A percentile compares a stretch with the other conserved stretches of the same genome.
These are phyloP conservation scores for Lates calcarifer DNA, from an alignment of 2,113 vertebrate species.

Conservation along the genomic window DNA sequence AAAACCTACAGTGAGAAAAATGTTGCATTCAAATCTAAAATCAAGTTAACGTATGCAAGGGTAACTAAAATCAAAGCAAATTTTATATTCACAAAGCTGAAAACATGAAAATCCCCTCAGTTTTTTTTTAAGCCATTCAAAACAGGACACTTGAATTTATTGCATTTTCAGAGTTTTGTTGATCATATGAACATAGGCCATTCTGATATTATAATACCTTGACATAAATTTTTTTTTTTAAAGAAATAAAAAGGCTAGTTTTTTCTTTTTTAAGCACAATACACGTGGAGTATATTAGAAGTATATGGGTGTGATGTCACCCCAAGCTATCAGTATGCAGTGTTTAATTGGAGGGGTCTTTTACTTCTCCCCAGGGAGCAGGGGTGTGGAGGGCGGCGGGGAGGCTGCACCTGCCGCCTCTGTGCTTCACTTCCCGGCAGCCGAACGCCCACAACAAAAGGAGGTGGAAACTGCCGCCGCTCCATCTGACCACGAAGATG, in stretches of 20 bases:
- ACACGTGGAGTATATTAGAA: background rate
- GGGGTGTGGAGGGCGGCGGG: constrained; percentile 9
- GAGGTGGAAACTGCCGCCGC: constrained; percentile 1
- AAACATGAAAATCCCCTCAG: too few relatives aligned
- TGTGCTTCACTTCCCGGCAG: constrained; percentile 26
- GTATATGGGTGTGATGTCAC: background rate
- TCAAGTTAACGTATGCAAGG: background rate
- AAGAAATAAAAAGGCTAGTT: too few relatives aligned
- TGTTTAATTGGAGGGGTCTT: constrained; percentile 18
- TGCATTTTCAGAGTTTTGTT: too few relatives aligned
- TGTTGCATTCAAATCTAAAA: background rate
- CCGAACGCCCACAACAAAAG: constrained; percentile 51
- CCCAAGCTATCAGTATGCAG: background rate
- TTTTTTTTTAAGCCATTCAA: too few relatives aligned
- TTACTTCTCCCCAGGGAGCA: constrained; percentile 20
- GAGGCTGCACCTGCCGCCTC: constrained; percentile 53
- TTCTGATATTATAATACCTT: background rate
- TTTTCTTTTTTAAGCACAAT: too few relatives aligned
- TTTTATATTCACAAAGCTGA: too few relatives aligned
- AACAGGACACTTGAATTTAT: too few relatives aligned
- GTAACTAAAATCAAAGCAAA: too few relatives aligned
- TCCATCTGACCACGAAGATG: background rate
- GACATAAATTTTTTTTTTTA: background rate
- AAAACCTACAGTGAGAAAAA: background rate
- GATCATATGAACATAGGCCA: too few relatives aligned